Conservation (phyloP, 2,797 vertebrate genomes). For the Scolopax bukidnonensis region DNA sequence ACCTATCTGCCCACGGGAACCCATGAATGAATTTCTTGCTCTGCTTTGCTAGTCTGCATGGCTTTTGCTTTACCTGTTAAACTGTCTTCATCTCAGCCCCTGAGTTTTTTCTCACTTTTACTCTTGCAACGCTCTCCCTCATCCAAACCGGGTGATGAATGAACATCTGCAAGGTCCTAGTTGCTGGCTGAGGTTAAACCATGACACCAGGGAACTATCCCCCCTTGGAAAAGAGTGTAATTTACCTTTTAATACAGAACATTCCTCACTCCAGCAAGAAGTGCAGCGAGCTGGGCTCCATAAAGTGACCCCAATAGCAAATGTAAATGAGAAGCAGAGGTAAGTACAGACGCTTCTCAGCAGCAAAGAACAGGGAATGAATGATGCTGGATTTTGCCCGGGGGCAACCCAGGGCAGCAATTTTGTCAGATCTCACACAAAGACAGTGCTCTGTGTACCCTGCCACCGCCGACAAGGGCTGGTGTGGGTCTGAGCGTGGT, state of each 20-base stretch:
- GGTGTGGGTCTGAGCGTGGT: accelerated
- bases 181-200: not conserved
- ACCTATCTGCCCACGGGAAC: not conserved
- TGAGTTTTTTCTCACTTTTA: not conserved
- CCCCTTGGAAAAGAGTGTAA: not conserved
- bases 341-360: not conserved
- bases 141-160: too few species aligned
- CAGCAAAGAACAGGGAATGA: not conserved
- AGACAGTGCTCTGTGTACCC: not conserved
- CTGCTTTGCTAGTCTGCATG: not conserved
- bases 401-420: conserved; percentile 4
- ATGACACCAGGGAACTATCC: not conserved
- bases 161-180: not conserved
- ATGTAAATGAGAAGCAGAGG: conserved; percentile 18
- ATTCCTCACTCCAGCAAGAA: not conserved
- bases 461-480: not conserved
- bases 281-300: not conserved
- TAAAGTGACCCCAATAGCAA: not conserved
- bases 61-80: not conserved
- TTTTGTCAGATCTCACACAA: not conserved
- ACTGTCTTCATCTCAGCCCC: not conserved
- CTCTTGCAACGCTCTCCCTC: not conserved
- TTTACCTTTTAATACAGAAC: not conserved
- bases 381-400: conserved; percentile 34
- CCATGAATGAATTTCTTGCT: not conserved